Evolutionary conservation across 2,113 vertebrate genomes (phyloP), one percentile per base, ranked within the genome.

Genomic region (Gila orcuttii): DNA sequence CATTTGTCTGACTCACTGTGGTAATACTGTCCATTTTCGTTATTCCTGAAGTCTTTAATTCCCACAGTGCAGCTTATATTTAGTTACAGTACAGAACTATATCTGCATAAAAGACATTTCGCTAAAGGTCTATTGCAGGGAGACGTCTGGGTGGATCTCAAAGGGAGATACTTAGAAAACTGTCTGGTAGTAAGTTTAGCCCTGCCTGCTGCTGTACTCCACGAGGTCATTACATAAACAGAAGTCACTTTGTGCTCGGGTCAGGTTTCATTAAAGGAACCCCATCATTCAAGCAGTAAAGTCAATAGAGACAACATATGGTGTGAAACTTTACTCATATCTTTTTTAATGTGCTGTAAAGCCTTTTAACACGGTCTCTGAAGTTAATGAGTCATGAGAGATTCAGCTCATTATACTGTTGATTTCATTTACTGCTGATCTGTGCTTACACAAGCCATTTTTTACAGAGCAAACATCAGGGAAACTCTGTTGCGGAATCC

Each of bases 401-500:
- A 57, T 57, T 57, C 19, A 21, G 6, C 19, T 21, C 7, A 57
- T 21, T 2, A 8, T 7, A 21, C 55, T 8, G 19, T 19, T 57
- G 17, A 57, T 57, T 57, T 57, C 2, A 57, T 50, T 15, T 57
- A 21, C 19, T 7, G 52, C 52, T 57, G 6, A 21, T 57, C 21
- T 57, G 19, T 57, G 55, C 17, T 21, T 21, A 55, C 19, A 57
- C 55, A 57, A 97, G 96, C 96, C 0, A 88, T 89, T 80, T 92
- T 19, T 64, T 31, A 57, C 96, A 89, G 86, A 75, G 93, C 93
- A 31, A 98, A 98, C 93, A 96, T 96, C 86, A 97, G 87, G 45
- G 94, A 91, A 0, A 89, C 89, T 80, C 92, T 95, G 60, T 96
- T 85, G 0, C 96, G 96, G 74, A 97, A 88, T 11, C 95, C 95